Conservation (phyloP, 2,888 invertebrate genomes). For the Cerastis rubricosa region DNA sequence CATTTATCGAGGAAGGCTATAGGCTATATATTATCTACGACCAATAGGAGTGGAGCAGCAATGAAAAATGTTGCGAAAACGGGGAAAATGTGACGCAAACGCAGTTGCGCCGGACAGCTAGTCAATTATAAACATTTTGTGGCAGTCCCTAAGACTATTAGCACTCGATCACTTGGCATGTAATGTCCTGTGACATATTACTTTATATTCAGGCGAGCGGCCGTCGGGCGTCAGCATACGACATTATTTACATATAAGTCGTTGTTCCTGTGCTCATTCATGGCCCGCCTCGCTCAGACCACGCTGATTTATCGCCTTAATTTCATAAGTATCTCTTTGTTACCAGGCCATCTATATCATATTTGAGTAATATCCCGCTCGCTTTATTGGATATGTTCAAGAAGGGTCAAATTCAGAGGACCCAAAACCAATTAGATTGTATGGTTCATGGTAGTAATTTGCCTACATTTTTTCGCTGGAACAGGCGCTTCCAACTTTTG, state of each 20-base stretch:
- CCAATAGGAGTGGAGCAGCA: no score
- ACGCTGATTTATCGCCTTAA: slow-evolving; percentile 89
- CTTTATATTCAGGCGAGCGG: slow-evolving; percentile 84
- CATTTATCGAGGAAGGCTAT: no score
- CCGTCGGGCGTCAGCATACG: slow-evolving; percentile 79
- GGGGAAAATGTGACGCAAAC: no score
- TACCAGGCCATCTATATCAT: slow-evolving; percentile 85
- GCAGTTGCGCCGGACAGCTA: no score
- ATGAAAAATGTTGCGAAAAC: no score
- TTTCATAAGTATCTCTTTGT: slow-evolving; percentile 91
- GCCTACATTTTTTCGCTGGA: slow-evolving; percentile 51
- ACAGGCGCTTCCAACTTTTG: slow-evolving; percentile 13
- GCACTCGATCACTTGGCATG: slow-evolving; percentile 77
- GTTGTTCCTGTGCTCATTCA: slow-evolving; percentile 88
- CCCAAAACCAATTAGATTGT: slow-evolving; percentile 72
- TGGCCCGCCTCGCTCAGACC: slow-evolving; percentile 79
- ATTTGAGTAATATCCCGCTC: slow-evolving; percentile 82
- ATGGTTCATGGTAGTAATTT: slow-evolving; percentile 51
- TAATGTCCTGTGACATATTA: slow-evolving; percentile 83
- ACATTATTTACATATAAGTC: slow-evolving; percentile 89
- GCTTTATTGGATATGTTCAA: slow-evolving; percentile 79
- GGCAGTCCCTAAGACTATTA: slow-evolving; percentile 71
- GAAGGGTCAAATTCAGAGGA: slow-evolving; percentile 75
- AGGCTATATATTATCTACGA: no score
- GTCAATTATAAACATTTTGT: slow-evolving; percentile 64